Evolutionary conservation across 2,113 vertebrate species (phyloP).

Genomic region (Rhegmatorhina hoffmannsi): DNA sequence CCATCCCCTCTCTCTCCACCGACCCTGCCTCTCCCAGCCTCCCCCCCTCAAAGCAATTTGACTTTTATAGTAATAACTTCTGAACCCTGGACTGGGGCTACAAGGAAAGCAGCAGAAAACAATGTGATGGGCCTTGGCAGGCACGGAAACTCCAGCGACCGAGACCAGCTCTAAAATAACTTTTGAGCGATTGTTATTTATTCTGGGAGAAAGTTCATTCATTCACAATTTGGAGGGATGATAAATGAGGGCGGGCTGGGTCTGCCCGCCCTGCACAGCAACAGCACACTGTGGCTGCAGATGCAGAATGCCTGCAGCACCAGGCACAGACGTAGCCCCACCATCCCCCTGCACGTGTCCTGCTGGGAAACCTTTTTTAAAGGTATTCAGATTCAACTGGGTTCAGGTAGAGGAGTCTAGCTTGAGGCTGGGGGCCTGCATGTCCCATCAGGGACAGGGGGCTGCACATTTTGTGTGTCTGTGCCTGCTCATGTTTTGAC

Average conservation of each 20-base stretch:
- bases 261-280: background rate
- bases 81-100: conserved; percentile 56
- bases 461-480: rapidly evolving
- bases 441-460: too few species aligned
- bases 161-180: conserved; percentile 66
- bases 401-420: background rate
- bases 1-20: background rate
- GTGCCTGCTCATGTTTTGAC: rapidly evolving
- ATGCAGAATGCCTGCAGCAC: background rate
- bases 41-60: conserved; percentile 55
- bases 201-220: conserved; percentile 65
- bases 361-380: background rate
- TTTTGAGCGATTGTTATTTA: conserved; percentile 59
- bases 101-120: conserved; percentile 68
- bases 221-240: conserved; percentile 54
- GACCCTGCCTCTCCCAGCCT: background rate
- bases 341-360: background rate
- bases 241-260: background rate
- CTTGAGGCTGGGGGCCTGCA: background rate
- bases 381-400: background rate
- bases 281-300: background rate
- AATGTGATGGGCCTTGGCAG: conserved; percentile 63
- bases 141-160: conserved; percentile 55
- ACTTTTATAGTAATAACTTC: conserved; percentile 72
- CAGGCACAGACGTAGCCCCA: background rate